A percentile compares a stretch with the other conserved stretches of the same genome.
Evolutionary conservation across 2,797 vertebrate genomes (phyloP).

Genomic region (Sebastes oblongus): DNA sequence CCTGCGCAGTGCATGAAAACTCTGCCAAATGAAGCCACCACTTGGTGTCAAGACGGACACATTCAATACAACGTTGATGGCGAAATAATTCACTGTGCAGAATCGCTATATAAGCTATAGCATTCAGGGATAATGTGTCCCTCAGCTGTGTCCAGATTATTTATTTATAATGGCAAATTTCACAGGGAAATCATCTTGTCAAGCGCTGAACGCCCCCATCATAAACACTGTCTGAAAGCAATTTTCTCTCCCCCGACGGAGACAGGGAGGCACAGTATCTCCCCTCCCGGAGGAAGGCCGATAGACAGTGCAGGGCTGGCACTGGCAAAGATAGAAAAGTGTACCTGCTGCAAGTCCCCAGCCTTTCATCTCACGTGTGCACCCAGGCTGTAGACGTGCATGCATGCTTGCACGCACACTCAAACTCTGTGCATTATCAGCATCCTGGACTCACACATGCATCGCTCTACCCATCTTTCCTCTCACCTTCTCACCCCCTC

Average conservation of each 20-base stretch:
- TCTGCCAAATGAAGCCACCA: not conserved
- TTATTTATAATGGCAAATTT: constrained; percentile 39
- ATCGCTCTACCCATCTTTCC: not conserved
- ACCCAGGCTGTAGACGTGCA: not conserved
- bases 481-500: not conserved
- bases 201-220: constrained; percentile 33
- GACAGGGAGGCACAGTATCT: constrained; percentile 32
- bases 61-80: constrained; percentile 16
- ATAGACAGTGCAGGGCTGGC: constrained; percentile 24
- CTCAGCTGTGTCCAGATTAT: constrained; percentile 33
- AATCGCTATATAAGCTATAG: constrained; percentile 4
- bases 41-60: not conserved
- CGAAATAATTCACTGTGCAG: constrained; percentile 27
- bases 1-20: constrained; percentile 2
- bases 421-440: constrained; percentile 7
- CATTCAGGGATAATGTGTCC: constrained; percentile 19
- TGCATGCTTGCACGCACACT: not conserved
- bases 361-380: constrained; percentile 33
- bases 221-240: constrained; percentile 45
- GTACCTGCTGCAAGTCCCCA: constrained; percentile 18
- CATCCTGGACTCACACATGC: constrained; percentile 6
- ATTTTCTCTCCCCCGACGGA: constrained; percentile 39
- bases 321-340: constrained; percentile 20
- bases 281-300: constrained; percentile 28
- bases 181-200: constrained; percentile 34